phyloP scores from a whole-genome alignment of 1,140 invertebrate species.

The Mamestra configurata region DNA sequence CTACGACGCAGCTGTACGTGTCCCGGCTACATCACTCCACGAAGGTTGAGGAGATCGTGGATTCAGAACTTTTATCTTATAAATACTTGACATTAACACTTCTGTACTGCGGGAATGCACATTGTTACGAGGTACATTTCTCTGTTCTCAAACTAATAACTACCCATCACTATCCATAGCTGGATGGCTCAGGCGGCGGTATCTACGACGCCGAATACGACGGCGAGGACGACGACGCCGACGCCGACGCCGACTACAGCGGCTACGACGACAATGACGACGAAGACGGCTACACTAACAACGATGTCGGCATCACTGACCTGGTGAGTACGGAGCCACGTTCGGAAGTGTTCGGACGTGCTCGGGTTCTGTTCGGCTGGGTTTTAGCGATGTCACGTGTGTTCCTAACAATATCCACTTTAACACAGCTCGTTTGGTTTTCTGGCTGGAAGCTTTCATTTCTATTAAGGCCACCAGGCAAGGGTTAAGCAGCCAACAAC shows the following conservation, averaged over 20 bases:
- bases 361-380: background rate
- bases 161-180: conserved; percentile 56
- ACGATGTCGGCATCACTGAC: conserved; percentile 69
- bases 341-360: background rate
- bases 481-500: too few species aligned
- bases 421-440: too few species aligned
- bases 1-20: too few species aligned
- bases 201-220: conserved; percentile 83
- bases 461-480: too few species aligned
- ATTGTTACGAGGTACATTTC: too few species aligned
- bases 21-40: too few species aligned
- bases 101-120: too few species aligned
- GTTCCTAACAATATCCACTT: too few species aligned
- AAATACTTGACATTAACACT: too few species aligned
- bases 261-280: conserved; percentile 79
- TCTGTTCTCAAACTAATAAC: background rate
- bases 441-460: too few species aligned
- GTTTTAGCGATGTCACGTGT: background rate
- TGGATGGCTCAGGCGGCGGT: conserved; percentile 83
- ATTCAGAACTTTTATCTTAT: too few species aligned
- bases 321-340: conserved; percentile 65
- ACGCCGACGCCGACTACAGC: conserved; percentile 74
- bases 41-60: too few species aligned
- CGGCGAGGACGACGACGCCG: conserved; percentile 68
- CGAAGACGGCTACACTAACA: conserved; percentile 77